Base-by-base conservation (phyloP, 2,113 vertebrate genomes). In the Rhabdomys dilectus region DNA sequence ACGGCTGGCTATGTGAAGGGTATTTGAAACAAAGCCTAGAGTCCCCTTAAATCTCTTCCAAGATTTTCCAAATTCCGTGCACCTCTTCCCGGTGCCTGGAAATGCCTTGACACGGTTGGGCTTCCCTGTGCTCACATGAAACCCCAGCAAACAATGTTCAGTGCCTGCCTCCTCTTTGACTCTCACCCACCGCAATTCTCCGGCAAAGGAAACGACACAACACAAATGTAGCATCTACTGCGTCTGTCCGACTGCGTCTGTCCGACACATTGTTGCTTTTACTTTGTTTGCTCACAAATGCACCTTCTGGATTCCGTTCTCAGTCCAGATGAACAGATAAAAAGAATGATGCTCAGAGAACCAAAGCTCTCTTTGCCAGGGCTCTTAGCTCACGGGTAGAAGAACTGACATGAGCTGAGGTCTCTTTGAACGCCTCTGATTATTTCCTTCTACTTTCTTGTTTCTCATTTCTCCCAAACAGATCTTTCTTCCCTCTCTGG, bases 101-200 rank as follows among this genome's bases (percentile, higher is more conserved):
- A 64, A n/a, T 13, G 58, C 51, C 21, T 39, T 39, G 2, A 48
- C 19, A 1, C 34, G 66, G 24, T 16, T 3, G 10, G 26, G 39
- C 17, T 6, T 58, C 22, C 12, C 22, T 10, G 16, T 16, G 0
- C 58, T 51, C 5, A 0, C n/a, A 39, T 19, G 11, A 45, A 12
- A 21, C 17, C 56, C 68, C 29, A 11, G 36, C 5, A 36, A 22
- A 70, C 31, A 9, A 36, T 7, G 0, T 13, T 13, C 80, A 29
- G 66, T 22, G 3, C 0, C 4, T 24, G 21, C 42, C 29, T n/a
- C 56, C 29, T 34, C 39, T 34, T 11, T 0, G 0, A 62, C 76
- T 93, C 31, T 82, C 45, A 58, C 36, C 88, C 64, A 29, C 12
- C 1, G 17, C 0, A 12, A 19, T 68, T 80, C 87, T 85, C 82